These are phyloP conservation scores for Chlorops oryzae DNA, from an alignment of 1,140 invertebrate genomes.

Conservation along the genomic window DNA sequence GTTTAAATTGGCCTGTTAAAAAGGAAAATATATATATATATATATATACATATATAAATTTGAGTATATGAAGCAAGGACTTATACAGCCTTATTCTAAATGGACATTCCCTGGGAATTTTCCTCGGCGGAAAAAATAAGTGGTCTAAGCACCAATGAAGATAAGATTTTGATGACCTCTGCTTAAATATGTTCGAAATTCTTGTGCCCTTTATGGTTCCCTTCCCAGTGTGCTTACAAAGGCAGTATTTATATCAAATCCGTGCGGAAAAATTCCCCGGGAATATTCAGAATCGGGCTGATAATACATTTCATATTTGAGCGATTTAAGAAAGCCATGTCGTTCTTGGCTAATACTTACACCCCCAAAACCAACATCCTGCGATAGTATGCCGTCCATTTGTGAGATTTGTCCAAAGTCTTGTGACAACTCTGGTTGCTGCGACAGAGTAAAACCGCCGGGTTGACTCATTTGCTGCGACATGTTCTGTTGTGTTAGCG, in stretches of 20 bases:
- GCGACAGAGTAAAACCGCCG: conserved; percentile 61
- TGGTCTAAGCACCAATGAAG: no score
- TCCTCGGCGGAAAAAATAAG: no score
- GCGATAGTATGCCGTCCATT: conserved; percentile 88
- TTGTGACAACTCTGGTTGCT: conserved; percentile 78
- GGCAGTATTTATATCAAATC: neutral
- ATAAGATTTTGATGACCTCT: neutral
- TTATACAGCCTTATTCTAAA: no score
- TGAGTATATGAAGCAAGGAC: no score
- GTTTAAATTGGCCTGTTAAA: conserved; percentile 8
- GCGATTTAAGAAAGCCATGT: neutral
- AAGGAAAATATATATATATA: conserved; percentile 4
- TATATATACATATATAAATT: no score
- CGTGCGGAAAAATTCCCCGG: no score
- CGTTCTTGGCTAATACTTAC: conserved; percentile 29
- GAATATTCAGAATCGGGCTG: no score
- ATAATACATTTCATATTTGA: neutral
- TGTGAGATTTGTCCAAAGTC: conserved; percentile 91
- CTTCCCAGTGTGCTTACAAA: neutral
- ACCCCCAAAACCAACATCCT: conserved; percentile 58
- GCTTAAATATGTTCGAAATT: no score
- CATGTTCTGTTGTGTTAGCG: conserved; percentile 53
- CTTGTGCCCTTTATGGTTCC: neutral
- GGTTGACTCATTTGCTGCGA: conserved; percentile 66
- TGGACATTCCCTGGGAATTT: no score